A percentile compares a stretch with the other conserved stretches of the same genome.
These are phyloP conservation scores for Brachyptera putata DNA, from an alignment of 2,888 invertebrate genomes.

Conservation along the genomic window DNA sequence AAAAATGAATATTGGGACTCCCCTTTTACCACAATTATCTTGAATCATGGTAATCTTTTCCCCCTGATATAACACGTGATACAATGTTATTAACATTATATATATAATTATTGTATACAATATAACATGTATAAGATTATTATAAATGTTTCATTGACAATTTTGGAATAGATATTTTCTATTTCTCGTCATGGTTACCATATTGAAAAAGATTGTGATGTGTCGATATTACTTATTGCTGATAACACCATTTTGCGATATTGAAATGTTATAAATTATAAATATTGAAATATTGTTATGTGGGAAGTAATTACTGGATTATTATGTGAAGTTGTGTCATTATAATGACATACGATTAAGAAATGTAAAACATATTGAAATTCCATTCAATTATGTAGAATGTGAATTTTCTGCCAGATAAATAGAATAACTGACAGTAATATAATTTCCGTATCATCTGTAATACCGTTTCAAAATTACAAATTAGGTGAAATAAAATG, in stretches of 20 bases:
- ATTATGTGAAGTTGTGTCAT: too few relatives aligned
- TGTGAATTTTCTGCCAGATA: too few relatives aligned
- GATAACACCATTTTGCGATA: slow-evolving; percentile 28
- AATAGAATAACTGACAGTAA: too few relatives aligned
- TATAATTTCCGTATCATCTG: too few relatives aligned
- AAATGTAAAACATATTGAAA: too few relatives aligned
- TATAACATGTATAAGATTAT: not conserved
- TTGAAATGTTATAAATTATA: too few relatives aligned
- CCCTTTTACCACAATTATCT: slow-evolving; percentile 13
- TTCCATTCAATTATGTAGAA: too few relatives aligned
- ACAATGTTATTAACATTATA: not conserved
- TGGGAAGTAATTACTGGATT: too few relatives aligned
- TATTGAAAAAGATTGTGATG: slow-evolving; percentile 6
- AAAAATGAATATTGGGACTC: slow-evolving; percentile 6
- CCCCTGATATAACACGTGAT: not conserved
- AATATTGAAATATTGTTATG: too few relatives aligned
- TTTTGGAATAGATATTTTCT: too few relatives aligned
- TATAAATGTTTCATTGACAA: not conserved
- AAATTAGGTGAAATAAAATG: not conserved
- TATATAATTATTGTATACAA: not conserved
- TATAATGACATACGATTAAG: too few relatives aligned
- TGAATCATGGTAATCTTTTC: slow-evolving; percentile 10
- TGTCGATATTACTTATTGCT: too few relatives aligned
- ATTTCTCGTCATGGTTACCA: not conserved
- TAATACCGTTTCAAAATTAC: not conserved